Percentiles rank a stretch among this genome's conserved stretches.
Evolutionary conservation across 2,113 vertebrate genomes (phyloP).

Genomic region (Corythoichthys haematopterus): DNA sequence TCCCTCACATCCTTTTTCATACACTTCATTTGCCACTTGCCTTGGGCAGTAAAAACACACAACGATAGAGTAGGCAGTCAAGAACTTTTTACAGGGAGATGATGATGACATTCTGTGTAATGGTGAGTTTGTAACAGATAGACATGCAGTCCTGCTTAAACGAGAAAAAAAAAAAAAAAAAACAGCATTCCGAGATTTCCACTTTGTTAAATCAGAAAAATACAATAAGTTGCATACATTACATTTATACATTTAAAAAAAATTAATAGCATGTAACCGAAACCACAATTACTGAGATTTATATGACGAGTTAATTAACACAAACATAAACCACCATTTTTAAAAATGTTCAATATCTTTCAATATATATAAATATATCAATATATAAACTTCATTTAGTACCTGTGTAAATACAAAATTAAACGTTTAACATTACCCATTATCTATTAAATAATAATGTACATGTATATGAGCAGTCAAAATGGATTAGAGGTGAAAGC

Average conservation of each 20-base stretch:
- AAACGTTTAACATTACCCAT: no score
- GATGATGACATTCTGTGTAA: conserved; percentile 1
- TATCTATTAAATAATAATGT: no score
- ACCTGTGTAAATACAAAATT: no score
- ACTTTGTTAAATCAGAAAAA: conserved; percentile 20
- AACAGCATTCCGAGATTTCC: conserved; percentile 16
- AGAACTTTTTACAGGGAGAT: conserved; percentile 14
- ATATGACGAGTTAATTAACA: background rate
- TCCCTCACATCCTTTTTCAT: conserved; percentile 48
- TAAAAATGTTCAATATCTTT: no score
- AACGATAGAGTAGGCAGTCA: background rate
- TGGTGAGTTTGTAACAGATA: conserved; percentile 23
- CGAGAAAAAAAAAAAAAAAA: background rate
- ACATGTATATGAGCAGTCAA: no score
- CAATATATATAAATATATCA: no score
- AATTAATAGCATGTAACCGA: background rate
- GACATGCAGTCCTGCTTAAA: conserved; percentile 21
- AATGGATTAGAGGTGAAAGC: no score
- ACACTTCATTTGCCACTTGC: conserved; percentile 45
- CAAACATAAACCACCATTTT: no score
- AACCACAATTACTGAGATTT: background rate
- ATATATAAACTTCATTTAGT: no score
- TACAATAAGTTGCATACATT: background rate
- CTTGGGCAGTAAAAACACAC: conserved; percentile 20
- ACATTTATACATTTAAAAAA: conserved; percentile 2